Evolutionary conservation across 2,797 vertebrate species (phyloP), one percentile per base, ranked within the genome.

Genomic region (Atherinosoma microstoma): DNA sequence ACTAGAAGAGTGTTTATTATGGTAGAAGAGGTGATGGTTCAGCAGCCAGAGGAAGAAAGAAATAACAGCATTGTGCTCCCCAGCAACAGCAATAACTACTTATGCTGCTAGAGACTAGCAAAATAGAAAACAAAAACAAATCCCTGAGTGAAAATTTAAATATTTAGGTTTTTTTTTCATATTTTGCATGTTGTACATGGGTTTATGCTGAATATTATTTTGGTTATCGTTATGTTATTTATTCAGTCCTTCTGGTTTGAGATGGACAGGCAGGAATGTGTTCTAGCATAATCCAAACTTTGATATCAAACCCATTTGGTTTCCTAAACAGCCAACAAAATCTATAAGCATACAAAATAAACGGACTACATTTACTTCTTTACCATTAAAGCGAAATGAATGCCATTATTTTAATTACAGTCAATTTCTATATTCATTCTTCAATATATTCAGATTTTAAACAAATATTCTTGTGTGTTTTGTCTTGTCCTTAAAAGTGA

Each of bases 401-500:
- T 32, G 30, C 30, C 30, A 32, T 32, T 32, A 32, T 32, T 32
- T 32, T 3, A 32, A 32, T 32, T n/a, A n/a, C 30, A 32, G 30
- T 32, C n/a, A n/a, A 32, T 32, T 32, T 32, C 30, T 32, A 3
- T 32, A n/a, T n/a, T n/a, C n/a, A n/a, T n/a, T n/a, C n/a, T n/a
- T n/a, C n/a, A n/a, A n/a, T n/a, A n/a, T n/a, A n/a, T n/a, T n/a
- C n/a, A n/a, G n/a, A 27, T 27, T 27, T 27, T 27, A 27, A 27
- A 27, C 24, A 27, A 27, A 27, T 27, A 27, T 27, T 27, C 4
- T 32, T 32, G 81, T 56, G 59, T 69, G 68, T 76, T 60, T 38
- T 62, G 56, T 69, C 75, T 75, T 13, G 76, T 87, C 79, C 79
- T 85, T 77, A 82, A 80, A 85, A 86, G 80, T 76, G 87, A 91